phyloP scores from a whole-genome alignment of 2,113 vertebrate species.

The Tor tambroides region DNA sequence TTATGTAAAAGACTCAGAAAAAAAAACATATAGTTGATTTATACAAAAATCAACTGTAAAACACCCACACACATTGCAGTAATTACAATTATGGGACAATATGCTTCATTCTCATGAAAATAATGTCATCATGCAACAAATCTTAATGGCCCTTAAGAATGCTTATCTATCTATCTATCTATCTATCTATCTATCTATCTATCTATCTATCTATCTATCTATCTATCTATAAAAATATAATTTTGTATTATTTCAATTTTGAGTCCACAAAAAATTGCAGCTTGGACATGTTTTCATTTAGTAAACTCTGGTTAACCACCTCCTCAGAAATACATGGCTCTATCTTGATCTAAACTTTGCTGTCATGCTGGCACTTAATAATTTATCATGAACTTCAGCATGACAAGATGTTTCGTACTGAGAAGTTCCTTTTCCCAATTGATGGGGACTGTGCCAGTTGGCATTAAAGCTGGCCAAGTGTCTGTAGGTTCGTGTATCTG shows the following conservation, averaged over 20 bases:
- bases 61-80: not conserved
- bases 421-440: not conserved
- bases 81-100: not conserved
- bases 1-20: not conserved
- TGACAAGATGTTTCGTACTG: not conserved
- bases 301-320: not conserved
- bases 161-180: too few relatives aligned
- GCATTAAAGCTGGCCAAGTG: not conserved
- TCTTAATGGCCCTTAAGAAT: not conserved
- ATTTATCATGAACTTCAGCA: slow-evolving; percentile 12
- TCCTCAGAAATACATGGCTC: not conserved
- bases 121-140: not conserved
- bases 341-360: slow-evolving; percentile 5
- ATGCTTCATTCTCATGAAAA: not conserved
- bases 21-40: not conserved
- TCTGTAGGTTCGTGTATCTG: slow-evolving; percentile 10
- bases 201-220: too few relatives aligned
- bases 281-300: not conserved
- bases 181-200: too few relatives aligned
- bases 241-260: not conserved
- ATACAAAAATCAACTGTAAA: too few relatives aligned
- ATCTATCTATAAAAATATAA: too few relatives aligned
- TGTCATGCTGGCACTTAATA: slow-evolving; percentile 9
- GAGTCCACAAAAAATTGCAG: not conserved
- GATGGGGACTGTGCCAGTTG: not conserved